These are phyloP conservation scores for Drosophila parthenogenetica DNA, from an alignment of 2,888 invertebrate genomes.

Conservation along the genomic window DNA sequence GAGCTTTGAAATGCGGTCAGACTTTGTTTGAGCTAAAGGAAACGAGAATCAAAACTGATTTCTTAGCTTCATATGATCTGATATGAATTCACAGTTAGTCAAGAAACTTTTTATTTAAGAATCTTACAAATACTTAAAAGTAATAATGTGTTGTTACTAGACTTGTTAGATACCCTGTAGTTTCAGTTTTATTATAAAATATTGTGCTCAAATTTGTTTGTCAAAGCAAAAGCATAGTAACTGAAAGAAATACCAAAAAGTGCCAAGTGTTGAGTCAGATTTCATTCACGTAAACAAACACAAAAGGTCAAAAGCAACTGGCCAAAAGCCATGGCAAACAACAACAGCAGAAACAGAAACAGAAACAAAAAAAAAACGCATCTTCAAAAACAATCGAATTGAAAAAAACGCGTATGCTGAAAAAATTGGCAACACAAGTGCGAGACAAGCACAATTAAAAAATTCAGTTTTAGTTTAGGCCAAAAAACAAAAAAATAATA, in stretches of 20 bases:
- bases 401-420: constrained; percentile 56
- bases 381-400: constrained; percentile 23
- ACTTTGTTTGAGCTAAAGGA: no score
- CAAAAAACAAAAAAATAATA: constrained; percentile 38
- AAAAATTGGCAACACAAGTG: constrained; percentile 56
- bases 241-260: constrained; percentile 12
- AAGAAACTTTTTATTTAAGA: no score
- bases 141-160: no score
- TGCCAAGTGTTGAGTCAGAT: constrained; percentile 29
- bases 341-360: constrained; percentile 4
- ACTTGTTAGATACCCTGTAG: no score
- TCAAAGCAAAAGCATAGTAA: neutral
- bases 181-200: no score
- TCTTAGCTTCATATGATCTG: no score
- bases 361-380: no score
- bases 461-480: constrained; percentile 22
- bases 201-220: no score
- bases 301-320: constrained; percentile 54
- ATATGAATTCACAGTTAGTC: no score
- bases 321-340: constrained; percentile 50
- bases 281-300: constrained; percentile 35
- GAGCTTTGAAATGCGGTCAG: no score
- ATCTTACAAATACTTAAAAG: no score
- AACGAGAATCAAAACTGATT: no score
- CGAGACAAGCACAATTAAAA: constrained; percentile 68